Base-by-base conservation (phyloP, 92 coral and sea anemone genomes). In the Phenganax marumi region DNA sequence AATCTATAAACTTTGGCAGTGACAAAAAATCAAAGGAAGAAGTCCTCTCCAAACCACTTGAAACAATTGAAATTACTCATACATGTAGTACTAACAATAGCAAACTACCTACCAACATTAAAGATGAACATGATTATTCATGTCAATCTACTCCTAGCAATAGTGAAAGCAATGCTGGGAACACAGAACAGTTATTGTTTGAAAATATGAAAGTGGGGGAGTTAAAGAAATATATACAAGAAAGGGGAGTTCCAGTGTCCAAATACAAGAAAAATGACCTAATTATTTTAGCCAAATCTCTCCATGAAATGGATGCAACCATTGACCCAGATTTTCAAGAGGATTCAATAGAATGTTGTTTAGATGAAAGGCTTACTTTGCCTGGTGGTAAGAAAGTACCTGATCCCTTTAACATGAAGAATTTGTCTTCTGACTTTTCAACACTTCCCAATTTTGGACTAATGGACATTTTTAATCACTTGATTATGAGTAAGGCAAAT, bases 361-460 rank as follows among this genome's bases (percentile, higher is more conserved):
- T 89, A 61, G 60, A 49, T 16, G 72, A 78, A n/a, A 73, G 89
- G 65, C 89, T 90, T 49, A 85, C 86, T 52, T 64, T 90, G 62
- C 89, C 91, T 66, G 88, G 88, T 75, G 88, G 91, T 17, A 79
- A 70, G 69, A 71, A 85, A 68, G 80, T 88, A 8, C 19, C 88
- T 21, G 93, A 86, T 81, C 91, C 94, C 53, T 91, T 88, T 82
- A 77, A 50, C 55, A 86, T 91, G 94, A 60, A 77, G 56, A 84
- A 81, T 10, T 56, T 88, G 86, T 91, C 90, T 57, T 80, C 89
- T 86, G 91, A 89, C 71, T 89, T 89, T 52, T 91, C 87, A 50
- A 65, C 87, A 52, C 89, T 91, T 33, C 91, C 95, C 75, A 83
- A 74, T 75, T 90, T 90, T 88, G 90, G 95, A 47, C 76, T 91